These are phyloP conservation scores for Ficedula albicollis DNA, from an alignment of 2,797 vertebrate genomes.

Conservation along the genomic window DNA sequence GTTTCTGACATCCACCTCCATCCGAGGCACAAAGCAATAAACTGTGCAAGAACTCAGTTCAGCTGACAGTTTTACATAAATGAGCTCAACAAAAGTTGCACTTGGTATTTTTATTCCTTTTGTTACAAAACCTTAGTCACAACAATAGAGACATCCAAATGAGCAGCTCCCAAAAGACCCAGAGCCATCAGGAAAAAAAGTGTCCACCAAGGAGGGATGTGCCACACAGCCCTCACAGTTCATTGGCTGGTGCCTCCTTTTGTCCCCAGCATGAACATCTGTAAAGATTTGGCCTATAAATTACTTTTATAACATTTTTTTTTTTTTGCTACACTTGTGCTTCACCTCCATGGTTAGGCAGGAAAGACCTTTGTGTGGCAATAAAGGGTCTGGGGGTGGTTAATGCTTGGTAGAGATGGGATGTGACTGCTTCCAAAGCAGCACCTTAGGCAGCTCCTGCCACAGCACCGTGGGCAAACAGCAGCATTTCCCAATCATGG, in stretches of 20 bases:
- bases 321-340: not conserved
- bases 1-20: not conserved
- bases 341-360: not conserved
- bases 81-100: not conserved
- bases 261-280: rapidly evolving
- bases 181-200: rapidly evolving
- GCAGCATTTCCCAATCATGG: not conserved
- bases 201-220: not conserved
- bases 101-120: not conserved
- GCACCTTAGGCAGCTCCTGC: not conserved
- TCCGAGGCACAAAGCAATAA: not conserved
- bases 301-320: not conserved
- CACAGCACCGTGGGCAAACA: not conserved
- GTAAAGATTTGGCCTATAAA: not conserved
- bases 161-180: not conserved
- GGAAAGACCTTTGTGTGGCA: not conserved
- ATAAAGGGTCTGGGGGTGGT: not conserved
- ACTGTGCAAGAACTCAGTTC: not conserved
- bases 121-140: not conserved
- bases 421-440: not conserved
- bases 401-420: not conserved
- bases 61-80: not conserved
- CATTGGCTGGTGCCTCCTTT: not conserved
- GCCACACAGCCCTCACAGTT: not conserved
- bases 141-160: not conserved